A percentile compares a stretch with the other conserved stretches of the same genome.
Conservation (phyloP, 2,797 vertebrate species). For the Neoniphon sammara region DNA sequence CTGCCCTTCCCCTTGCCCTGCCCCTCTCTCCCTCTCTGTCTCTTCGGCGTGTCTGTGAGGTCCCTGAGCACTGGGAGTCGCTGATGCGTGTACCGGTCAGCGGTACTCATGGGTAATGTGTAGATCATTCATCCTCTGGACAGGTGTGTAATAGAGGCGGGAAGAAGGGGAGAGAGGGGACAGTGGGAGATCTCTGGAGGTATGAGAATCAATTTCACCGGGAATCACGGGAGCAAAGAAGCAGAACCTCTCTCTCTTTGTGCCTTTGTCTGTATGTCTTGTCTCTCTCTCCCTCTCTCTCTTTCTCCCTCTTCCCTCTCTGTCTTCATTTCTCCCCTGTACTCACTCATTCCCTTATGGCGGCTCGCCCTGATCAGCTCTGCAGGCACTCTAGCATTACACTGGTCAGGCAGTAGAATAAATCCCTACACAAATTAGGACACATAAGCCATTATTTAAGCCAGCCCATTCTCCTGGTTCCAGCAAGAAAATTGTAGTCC, state of each 20-base stretch:
- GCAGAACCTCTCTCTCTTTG: constrained; percentile 56
- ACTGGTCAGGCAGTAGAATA: constrained; percentile 58
- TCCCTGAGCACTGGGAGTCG: constrained; percentile 61
- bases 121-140: constrained; percentile 76
- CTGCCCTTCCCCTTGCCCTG: constrained; percentile 13
- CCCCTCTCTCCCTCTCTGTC: constrained; percentile 19
- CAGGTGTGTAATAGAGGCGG: constrained; percentile 77
- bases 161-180: constrained; percentile 58
- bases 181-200: constrained; percentile 74
- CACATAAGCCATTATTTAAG: constrained; percentile 72
- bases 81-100: constrained; percentile 70
- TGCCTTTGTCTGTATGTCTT: not conserved
- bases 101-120: constrained; percentile 71
- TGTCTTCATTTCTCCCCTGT: constrained; percentile 55
- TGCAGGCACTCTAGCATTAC: constrained; percentile 50
- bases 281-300: constrained; percentile 5
- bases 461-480: constrained; percentile 55
- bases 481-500: constrained; percentile 58
- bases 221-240: constrained; percentile 70
- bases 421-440: constrained; percentile 77
- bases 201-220: constrained; percentile 78
- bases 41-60: constrained; percentile 37
- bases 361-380: constrained; percentile 60
- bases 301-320: constrained; percentile 34
- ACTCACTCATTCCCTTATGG: constrained; percentile 40